phyloP scores from a whole-genome alignment of 2,113 vertebrate species.

The Stomatorhinus ivindoensis region DNA sequence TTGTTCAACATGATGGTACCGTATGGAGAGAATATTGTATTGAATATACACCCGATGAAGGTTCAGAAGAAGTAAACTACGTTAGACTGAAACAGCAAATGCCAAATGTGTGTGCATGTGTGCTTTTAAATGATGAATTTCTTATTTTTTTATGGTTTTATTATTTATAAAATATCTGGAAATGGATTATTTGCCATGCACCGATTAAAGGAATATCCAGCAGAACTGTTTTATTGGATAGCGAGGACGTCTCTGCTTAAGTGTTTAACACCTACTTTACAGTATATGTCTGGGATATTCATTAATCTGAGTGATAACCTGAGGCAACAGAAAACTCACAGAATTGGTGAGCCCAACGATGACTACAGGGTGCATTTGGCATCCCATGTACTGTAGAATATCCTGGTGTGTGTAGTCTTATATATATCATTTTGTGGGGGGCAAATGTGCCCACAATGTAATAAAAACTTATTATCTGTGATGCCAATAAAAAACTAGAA shows the following conservation, averaged over 20 bases:
- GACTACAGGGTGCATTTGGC: background rate
- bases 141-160: background rate
- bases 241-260: background rate
- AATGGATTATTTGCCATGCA: background rate
- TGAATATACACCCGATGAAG: background rate
- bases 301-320: background rate
- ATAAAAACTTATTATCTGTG: background rate
- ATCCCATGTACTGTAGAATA: background rate
- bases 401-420: background rate
- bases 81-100: background rate
- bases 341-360: background rate
- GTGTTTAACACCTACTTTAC: background rate
- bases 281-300: background rate
- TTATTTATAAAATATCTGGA: background rate
- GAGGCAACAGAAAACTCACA: background rate
- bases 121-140: background rate
- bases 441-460: background rate
- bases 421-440: background rate
- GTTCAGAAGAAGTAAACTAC: background rate
- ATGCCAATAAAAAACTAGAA: background rate
- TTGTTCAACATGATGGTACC: background rate
- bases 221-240: background rate
- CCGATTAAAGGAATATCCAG: background rate
- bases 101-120: background rate
- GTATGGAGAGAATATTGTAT: background rate